Percentiles rank a stretch among this genome's conserved stretches.
These are phyloP conservation scores for Phylloscopus trochiloides DNA, from an alignment of 2,113 vertebrate species.

Conservation along the genomic window DNA sequence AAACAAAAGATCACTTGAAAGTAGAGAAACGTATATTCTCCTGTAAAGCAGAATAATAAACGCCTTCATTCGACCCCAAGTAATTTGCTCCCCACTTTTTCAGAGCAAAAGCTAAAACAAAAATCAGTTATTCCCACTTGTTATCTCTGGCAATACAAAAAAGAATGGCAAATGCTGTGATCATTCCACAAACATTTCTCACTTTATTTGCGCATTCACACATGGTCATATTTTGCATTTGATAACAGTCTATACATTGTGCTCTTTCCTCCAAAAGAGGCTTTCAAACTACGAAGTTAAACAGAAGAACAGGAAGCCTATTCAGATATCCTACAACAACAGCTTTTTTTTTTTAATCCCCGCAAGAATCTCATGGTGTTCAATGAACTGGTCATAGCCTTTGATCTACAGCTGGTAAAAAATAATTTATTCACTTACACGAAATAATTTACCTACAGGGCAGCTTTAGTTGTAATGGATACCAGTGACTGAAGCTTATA, in stretches of 20 bases:
- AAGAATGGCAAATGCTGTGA: slow-evolving; percentile 8
- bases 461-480: not conserved
- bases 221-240: slow-evolving; percentile 12
- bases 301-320: slow-evolving; percentile 16
- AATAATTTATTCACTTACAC: not conserved
- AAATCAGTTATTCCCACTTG: slow-evolving; percentile 33
- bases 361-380: not conserved
- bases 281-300: not conserved
- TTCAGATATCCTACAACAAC: not conserved
- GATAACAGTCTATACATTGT: slow-evolving; percentile 46
- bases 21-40: not conserved
- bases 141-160: slow-evolving; percentile 50
- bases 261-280: not conserved
- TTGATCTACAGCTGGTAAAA: not conserved
- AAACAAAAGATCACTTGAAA: slow-evolving; percentile 48
- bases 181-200: slow-evolving; percentile 33
- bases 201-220: slow-evolving; percentile 41
- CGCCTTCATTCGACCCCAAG: not conserved
- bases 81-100: slow-evolving; percentile 2
- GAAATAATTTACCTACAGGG: not conserved
- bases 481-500: not conserved
- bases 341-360: not conserved
- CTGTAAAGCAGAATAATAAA: slow-evolving; percentile 11
- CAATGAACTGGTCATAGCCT: not conserved
- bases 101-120: not conserved